Evolutionary conservation across 2,888 invertebrate genomes (phyloP), one percentile per base, ranked within the genome.

Genomic region (Platerodrilus igneus): DNA sequence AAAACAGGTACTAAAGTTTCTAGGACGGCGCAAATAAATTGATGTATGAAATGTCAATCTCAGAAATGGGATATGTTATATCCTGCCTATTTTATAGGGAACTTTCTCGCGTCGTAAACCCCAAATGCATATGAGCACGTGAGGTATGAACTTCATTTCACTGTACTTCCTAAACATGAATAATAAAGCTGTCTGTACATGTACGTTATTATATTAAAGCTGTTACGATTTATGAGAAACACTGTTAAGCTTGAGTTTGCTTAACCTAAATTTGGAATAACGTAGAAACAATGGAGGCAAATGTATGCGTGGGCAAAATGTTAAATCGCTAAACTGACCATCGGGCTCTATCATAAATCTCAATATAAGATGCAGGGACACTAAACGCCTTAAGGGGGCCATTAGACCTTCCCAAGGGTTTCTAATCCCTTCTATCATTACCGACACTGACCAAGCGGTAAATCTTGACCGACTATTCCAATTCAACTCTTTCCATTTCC

Each of bases 21-120:
- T 33, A 37, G 41, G 41, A 39, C n/a, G 48, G 33, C 33, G 45
- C 53, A 55, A 55, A 56, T 59, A 58, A 58, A 60, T 57, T 55
- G 59, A 55, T 51, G 58, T 56, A 57, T 59, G 57, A 57, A 59
- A 59, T 54, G 58, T 58, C 59, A 59, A 60, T 60, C 60, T 59
- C 57, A 55, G 58, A 52, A 58, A 59, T 56, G 51, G 57, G 53
- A 50, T 46, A 47, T 50, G 51, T 52, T 50, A 52, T 56, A 53
- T 53, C 52, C 52, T 46, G 51, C 52, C 53, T 51, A 57, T 48
- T 58, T 59, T 56, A 56, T 57, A 51, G 55, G 52, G 43, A 53
- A 52, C 48, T 53, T 57, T 55, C 50, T 45, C 52, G 43, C 37
- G 44, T 48, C 46, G 53, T 49, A 41, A 41, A 41, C 37, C 36